Base-by-base conservation (phyloP, 92 coral and sea anemone species). In the Porites lobata region DNA sequence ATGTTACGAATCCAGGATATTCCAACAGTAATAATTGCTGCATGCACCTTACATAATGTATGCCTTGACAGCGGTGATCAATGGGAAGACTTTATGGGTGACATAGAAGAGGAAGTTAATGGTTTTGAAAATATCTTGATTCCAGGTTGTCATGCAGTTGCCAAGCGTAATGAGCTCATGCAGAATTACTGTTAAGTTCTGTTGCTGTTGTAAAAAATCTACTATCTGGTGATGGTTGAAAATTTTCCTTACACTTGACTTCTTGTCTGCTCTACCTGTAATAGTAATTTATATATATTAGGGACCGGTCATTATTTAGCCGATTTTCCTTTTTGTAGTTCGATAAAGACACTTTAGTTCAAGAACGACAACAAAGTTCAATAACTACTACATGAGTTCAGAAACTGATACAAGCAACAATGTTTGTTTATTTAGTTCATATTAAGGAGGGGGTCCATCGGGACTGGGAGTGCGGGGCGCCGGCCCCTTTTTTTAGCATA, bases 71-170 rank as follows among this genome's bases (percentile, higher is more conserved):
- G 75, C 38, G 92, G 58, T 24, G 88, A 75, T 57, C 73, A 43
- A 43, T 54, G 18, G 4, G 65, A 71, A 53, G 91, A 87, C 65
- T 87, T 72, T 57, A 62, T 87, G 69, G 92, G 67, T 26, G 77
- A 64, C 50, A 52, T 65, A 19, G 92, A 82, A 50, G 92, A 76
- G 58, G 83, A 88, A 50, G 88, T 88, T 11, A 82, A 88, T 82
- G 78, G 83, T 53, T 88, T 47, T 52, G 18, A 77, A 77, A 87
- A 80, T 72, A 76, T 88, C 56, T 67, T 88, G 66, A 32, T 58
- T 62, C 71, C 82, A 14, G 62, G 26, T 6, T 50, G 24, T 50
- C 26, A 6, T 3, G 78, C 78, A 74, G 24, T 17, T 17, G 61
- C 9, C 19, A 72, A 72, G 76, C 76, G 76, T 18, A 24, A 43